Base-by-base conservation (phyloP, 2,888 invertebrate genomes). In the Neoscelio sp. region DNA sequence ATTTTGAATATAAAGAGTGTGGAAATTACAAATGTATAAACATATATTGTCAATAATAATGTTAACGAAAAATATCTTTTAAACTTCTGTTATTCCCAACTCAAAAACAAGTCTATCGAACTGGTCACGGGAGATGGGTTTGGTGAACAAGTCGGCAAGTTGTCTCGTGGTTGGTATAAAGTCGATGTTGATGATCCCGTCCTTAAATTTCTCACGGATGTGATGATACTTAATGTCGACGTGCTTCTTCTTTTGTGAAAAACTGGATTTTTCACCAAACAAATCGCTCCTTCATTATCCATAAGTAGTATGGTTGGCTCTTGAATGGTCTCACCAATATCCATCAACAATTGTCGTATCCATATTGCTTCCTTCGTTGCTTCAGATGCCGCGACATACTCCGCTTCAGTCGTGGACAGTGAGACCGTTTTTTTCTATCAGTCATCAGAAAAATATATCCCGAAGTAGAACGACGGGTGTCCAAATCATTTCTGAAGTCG, bases 401-500 rank as follows among this genome's bases (percentile, higher is more conserved):
- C 58, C 0, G 42, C 46, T 50, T 65, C 50, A 5, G 58, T 50
- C 4, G 64, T 74, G 4, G 64, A 65, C 8, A 48, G n/a, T n/a
- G 62, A 15, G 0, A 73, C 71, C 1, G 54, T 13, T 38, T 68
- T 68, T 46, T 82, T n/a, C 74, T 78, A 20, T 54, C 44, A 18
- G 67, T 60, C 15, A 79, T 33, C 1, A 74, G 2, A 10, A 68
- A 77, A 0, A 75, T 48, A 12, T 77, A 81, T 0, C 78, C 82
- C 2, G 82, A 64, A 3, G 50, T 80, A n/a, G 71, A 80, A 6
- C 73, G 48, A 18, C 78, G 46, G 0, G 80, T 82, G 2, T 75
- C 78, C 0, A 65, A 7, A 71, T 80, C 77, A 5, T 54, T 62
- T 13, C 73, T 77, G 10, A 56, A 83, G 13, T 82, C 80, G 10